Conservation (phyloP, 2,888 invertebrate species). For the Archips crataeganus region DNA sequence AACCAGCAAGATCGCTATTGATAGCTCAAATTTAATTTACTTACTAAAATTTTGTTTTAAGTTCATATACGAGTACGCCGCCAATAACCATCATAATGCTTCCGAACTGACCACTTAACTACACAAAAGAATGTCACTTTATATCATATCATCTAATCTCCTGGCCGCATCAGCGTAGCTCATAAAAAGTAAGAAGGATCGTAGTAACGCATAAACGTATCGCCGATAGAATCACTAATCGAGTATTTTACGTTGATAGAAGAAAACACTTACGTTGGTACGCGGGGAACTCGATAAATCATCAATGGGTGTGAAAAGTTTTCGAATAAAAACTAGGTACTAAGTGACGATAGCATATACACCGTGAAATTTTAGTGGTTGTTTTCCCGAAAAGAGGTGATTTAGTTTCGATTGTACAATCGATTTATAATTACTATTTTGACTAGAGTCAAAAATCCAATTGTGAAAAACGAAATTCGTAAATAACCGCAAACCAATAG, state of each 20-base stretch:
- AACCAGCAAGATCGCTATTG: no score
- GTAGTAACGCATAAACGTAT: constrained; percentile 47
- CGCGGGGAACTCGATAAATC: constrained; percentile 10
- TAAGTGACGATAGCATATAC: not conserved
- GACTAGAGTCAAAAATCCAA: no score
- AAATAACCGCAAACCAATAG: no score
- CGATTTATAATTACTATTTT: no score
- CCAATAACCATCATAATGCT: not conserved
- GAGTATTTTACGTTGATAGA: constrained; percentile 53
- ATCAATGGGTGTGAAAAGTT: not conserved
- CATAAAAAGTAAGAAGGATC: constrained; percentile 21
- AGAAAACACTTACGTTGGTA: constrained; percentile 48
- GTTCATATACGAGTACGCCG: not conserved
- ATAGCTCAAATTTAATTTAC: no score
- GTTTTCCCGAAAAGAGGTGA: no score
- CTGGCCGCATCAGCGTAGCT: constrained; percentile 14
- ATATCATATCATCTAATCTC: constrained; percentile 28
- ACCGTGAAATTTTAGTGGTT: no score
- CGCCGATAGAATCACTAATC: constrained; percentile 51
- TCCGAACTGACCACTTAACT: constrained; percentile 7
- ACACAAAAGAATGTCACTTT: constrained; percentile 9
- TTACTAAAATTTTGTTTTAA: no score
- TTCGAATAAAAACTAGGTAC: not conserved
- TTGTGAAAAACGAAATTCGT: no score
- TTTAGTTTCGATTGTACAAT: no score